Base-by-base conservation (phyloP, 2,797 vertebrate species). In the Dromococcyx pavoninus region DNA sequence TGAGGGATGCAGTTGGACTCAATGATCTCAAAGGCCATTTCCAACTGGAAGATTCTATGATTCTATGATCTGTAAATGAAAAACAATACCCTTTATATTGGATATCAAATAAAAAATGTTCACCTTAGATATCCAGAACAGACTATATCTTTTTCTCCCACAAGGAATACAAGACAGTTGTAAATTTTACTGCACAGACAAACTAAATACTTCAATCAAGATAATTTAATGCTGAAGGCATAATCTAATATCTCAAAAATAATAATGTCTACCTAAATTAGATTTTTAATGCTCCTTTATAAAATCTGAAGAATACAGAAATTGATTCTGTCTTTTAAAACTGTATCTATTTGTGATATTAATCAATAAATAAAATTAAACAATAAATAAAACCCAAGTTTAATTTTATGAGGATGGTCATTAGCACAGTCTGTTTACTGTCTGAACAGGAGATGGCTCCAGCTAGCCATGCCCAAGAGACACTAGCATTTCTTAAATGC, bases 381-480 rank as follows among this genome's bases (percentile, higher is more conserved):
- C 57, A 57, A 67, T 67, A 57, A 72, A 8, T 39, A 82, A 78
- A 56, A 6, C 3, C 4, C 32, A 50, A 65, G 12, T 77, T 88
- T 57, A 48, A 74, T 60, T 76, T 89, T 86, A 70, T 17, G 82
- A 33, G 19, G 28, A 37, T 33, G 12, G 23, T 57, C 65, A 71
- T 92, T 92, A 83, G 23, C 28, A 71, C n/a, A 71, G 87, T 48
- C 75, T 91, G 69, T 94, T 93, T 96, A 89, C 96, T 91, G 28
- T 83, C 93, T 96, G 95, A 95, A 96, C 93, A 96, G 96, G 94
- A 96, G 91, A 89, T 96, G 96, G 93, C 96, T 94, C 94, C 94
- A 95, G 79, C 89, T 89, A 92, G 76, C 96, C 89, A 93, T 88
- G 83, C 95, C 95, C 95, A 92, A 75, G 89, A 94, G 94, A 80